Base-by-base conservation (phyloP, 2,888 invertebrate species). In the Trachelus stipa region DNA sequence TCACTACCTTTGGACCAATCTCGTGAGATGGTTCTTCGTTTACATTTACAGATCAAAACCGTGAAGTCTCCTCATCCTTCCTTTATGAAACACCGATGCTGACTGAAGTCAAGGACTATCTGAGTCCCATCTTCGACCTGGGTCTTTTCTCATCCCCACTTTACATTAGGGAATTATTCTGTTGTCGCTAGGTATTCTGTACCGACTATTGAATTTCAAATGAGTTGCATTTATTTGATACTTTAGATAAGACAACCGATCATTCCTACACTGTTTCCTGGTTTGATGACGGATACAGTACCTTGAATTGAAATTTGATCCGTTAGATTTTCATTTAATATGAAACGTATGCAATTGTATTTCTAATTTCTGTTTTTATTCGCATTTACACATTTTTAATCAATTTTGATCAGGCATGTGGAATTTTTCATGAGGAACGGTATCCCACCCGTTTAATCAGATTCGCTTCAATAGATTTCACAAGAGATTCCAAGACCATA, bases 401-500 rank as follows among this genome's bases (percentile, higher is more conserved):
- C 2, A 9, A 23, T 9, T 9, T 56, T 9, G 23, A 56, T 9
- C 15, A 9, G 23, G 0, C 56, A 56, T 23, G 9, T 56, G 23
- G 2, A 56, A 56, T 9, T 56, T 6, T 74, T 75, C 30, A 78
- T 34, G 74, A 76, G 76, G 30, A 75, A 73, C 33, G 73, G 35
- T 76, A 85, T 83, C 86, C 86, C 85, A 33, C 81, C 79, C 34
- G 80, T 69, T 74, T 80, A 85, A n/a, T 81, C 80, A 6, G 83
- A 80, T 33, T 84, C 84, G 34, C 83, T 77, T 11, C 83, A 80
- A 73, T 86, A 85, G 33, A 86, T 83, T 40, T 84, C 85, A 23
- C 84, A 84, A 69, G 80, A 85, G 30, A 83, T 78, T 73, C 80
- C 82, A 11, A 82, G 81, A 1, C 84, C 85, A 76, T 84, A 84